Evolutionary conservation across 2,888 invertebrate genomes (phyloP).

Genomic region (Luffia ferchaultella): DNA sequence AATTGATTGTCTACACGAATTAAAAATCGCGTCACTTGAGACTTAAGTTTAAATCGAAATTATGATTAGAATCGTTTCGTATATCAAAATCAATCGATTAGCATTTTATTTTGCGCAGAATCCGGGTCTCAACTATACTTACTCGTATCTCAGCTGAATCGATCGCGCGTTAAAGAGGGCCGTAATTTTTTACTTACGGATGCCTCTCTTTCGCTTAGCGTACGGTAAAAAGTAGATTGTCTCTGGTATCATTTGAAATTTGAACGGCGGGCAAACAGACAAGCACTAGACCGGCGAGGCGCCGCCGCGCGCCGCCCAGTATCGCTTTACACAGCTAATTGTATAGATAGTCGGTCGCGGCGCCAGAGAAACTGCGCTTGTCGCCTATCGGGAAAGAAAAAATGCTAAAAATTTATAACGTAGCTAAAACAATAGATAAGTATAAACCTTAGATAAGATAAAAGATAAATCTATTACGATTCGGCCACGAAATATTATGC

Average conservation of each 20-base stretch:
- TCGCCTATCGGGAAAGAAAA: neutral
- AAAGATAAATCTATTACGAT: too few relatives aligned
- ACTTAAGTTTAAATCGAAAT: too few relatives aligned
- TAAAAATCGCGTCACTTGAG: too few relatives aligned
- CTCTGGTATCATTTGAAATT: slow-evolving; percentile 45
- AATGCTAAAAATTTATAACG: too few relatives aligned
- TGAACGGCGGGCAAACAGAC: slow-evolving; percentile 48
- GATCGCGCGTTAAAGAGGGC: slow-evolving; percentile 24
- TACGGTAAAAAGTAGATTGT: slow-evolving; percentile 46
- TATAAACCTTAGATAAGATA: too few relatives aligned
- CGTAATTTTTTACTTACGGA: slow-evolving; percentile 20
- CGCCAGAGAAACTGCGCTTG: neutral
- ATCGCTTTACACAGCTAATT: slow-evolving; percentile 51
- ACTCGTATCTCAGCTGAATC: slow-evolving; percentile 18
- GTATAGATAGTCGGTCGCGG: neutral
- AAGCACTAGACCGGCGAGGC: slow-evolving; percentile 54
- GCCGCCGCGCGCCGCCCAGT: slow-evolving; percentile 39
- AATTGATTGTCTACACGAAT: too few relatives aligned
- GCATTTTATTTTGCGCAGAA: neutral
- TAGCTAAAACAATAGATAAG: too few relatives aligned
- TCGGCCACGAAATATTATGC: too few relatives aligned
- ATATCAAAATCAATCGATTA: neutral
- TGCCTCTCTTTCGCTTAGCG: slow-evolving; percentile 17
- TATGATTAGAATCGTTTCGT: too few relatives aligned
- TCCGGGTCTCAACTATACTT: slow-evolving; percentile 1